phyloP scores from a whole-genome alignment of 2,888 invertebrate genomes.

The Scelioninae gen. 2 region DNA sequence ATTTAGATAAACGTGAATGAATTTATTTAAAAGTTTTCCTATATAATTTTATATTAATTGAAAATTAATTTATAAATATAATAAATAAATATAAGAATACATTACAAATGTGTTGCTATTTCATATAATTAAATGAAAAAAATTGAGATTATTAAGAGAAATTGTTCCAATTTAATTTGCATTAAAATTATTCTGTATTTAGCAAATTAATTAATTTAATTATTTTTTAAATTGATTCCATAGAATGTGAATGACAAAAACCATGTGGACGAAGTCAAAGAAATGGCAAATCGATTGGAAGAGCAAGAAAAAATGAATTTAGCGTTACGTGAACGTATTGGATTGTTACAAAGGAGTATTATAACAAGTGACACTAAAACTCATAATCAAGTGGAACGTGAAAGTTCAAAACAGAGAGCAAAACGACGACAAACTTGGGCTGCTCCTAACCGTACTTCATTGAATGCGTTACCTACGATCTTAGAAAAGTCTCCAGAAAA shows the following conservation, averaged over 20 bases:
- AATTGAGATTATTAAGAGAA: no score
- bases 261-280: conserved; percentile 64
- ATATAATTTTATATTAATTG: no score
- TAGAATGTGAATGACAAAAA: conserved; percentile 44
- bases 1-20: no score
- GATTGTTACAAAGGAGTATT: conserved; percentile 68
- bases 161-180: no score
- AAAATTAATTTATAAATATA: no score
- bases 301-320: conserved; percentile 69
- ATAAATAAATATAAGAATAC: no score
- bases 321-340: conserved; percentile 70
- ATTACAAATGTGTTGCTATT: no score
- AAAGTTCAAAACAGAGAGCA: conserved; percentile 58
- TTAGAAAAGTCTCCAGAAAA: conserved; percentile 58
- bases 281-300: conserved; percentile 68
- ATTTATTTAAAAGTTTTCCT: no score
- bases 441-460: conserved; percentile 59
- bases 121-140: no score
- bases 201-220: no score
- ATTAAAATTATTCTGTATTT: no score
- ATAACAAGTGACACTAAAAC: conserved; percentile 62
- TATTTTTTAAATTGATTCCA: no score
- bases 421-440: conserved; percentile 71
- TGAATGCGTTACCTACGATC: conserved; percentile 61
- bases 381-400: conserved; percentile 51